Evolutionary conservation across 2,888 invertebrate species (phyloP).

Genomic region (Leptopilina myrica): DNA sequence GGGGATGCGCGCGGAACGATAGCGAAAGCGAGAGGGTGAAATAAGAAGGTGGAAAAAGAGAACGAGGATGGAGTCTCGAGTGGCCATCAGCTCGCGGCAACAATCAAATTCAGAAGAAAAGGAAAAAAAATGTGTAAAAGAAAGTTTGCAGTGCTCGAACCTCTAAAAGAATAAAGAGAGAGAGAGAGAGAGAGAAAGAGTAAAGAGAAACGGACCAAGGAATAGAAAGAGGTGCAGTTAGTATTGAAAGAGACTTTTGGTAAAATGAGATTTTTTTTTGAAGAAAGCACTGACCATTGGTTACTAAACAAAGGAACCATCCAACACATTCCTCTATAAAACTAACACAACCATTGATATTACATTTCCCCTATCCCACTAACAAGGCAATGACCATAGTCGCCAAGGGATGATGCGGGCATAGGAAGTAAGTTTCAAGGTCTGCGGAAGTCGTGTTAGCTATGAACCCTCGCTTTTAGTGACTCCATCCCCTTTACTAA

Average conservation of each 20-base stretch:
- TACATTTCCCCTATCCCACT: slow-evolving; percentile 48
- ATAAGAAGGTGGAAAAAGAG: slow-evolving; percentile 37
- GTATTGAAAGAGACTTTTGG: slow-evolving; percentile 41
- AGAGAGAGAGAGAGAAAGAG: background rate
- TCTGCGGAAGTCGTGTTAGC: slow-evolving; percentile 47
- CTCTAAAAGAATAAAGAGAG: slow-evolving; percentile 46
- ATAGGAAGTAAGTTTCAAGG: slow-evolving; percentile 46
- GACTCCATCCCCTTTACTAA: slow-evolving; percentile 42
- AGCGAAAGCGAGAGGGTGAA: slow-evolving; percentile 34
- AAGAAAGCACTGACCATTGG: slow-evolving; percentile 49
- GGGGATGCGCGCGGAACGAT: slow-evolving; percentile 22
- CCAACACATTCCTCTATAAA: slow-evolving; percentile 42
- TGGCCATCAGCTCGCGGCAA: slow-evolving; percentile 60
- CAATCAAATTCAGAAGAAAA: slow-evolving; percentile 62
- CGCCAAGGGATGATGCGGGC: slow-evolving; percentile 57
- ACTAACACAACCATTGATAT: slow-evolving; percentile 52
- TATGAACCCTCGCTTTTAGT: slow-evolving; percentile 41
- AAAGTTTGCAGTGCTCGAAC: slow-evolving; percentile 60
- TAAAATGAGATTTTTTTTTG: slow-evolving; percentile 4
- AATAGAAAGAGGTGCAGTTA: slow-evolving; percentile 51
- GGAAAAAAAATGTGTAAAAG: slow-evolving; percentile 50
- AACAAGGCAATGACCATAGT: slow-evolving; percentile 48
- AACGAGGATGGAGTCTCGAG: slow-evolving; percentile 47
- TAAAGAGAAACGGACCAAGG: slow-evolving; percentile 43
- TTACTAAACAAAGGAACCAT: slow-evolving; percentile 54